phyloP scores from a whole-genome alignment of 2,888 invertebrate species.

The Nebria salina region DNA sequence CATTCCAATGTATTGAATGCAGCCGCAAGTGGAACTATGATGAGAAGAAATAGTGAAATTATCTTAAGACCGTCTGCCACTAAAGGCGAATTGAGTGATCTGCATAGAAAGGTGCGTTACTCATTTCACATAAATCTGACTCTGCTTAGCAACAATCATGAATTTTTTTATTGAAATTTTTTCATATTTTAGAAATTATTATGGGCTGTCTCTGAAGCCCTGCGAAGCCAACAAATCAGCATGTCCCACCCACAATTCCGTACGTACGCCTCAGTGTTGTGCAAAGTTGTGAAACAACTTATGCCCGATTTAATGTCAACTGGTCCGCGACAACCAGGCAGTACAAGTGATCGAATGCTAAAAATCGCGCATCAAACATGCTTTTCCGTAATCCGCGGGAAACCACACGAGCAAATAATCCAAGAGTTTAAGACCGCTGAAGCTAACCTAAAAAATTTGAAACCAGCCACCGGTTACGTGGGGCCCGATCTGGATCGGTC shows the following conservation, averaged over 20 bases:
- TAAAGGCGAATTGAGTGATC: conserved; percentile 68
- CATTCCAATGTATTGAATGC: conserved; percentile 52
- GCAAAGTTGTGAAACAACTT: conserved; percentile 73
- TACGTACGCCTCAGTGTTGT: conserved; percentile 74
- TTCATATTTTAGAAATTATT: conserved; percentile 72
- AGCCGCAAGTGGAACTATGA: conserved; percentile 51
- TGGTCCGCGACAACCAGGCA: conserved; percentile 64
- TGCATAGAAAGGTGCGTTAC: conserved; percentile 70
- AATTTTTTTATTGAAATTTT: not conserved
- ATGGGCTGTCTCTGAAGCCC: conserved; percentile 83
- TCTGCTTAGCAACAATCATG: not conserved
- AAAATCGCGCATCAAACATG: conserved; percentile 74
- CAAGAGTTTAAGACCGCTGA: conserved; percentile 58
- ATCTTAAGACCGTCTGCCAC: conserved; percentile 61
- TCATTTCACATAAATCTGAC: not conserved
- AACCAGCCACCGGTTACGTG: conserved; percentile 67
- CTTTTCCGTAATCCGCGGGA: conserved; percentile 72
- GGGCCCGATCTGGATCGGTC: conserved; percentile 59
- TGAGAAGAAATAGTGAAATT: conserved; percentile 59
- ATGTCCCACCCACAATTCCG: conserved; percentile 77
- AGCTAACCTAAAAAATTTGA: conserved; percentile 57
- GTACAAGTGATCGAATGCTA: conserved; percentile 80
- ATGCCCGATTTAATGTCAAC: conserved; percentile 66
- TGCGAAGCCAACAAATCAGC: conserved; percentile 76
- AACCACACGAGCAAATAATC: conserved; percentile 72